Percentiles rank a stretch among this genome's conserved stretches.
phyloP scores from a whole-genome alignment of 2,113 vertebrate species.

The Dolichotis patagonum region DNA sequence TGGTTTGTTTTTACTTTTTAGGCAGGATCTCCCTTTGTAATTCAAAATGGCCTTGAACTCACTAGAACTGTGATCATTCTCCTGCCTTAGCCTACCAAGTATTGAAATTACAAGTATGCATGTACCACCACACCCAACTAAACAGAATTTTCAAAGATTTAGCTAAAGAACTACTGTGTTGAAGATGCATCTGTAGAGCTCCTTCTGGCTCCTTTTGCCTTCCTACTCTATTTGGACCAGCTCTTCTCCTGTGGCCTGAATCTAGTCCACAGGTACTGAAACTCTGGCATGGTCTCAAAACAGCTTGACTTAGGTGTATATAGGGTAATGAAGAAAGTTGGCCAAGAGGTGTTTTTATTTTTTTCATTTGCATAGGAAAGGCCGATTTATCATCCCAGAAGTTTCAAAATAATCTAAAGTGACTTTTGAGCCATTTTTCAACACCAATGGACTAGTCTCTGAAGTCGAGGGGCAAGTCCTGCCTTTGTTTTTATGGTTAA shows the following conservation, averaged over 20 bases:
- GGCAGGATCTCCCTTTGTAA: neutral
- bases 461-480: neutral
- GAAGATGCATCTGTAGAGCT: neutral
- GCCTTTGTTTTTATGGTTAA: neutral
- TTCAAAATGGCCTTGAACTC: neutral
- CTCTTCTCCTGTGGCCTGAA: neutral
- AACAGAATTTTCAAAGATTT: neutral
- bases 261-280: neutral
- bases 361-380: neutral
- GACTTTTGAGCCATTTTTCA: neutral
- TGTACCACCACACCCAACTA: neutral
- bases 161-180: neutral
- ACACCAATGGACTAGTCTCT: neutral
- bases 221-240: neutral
- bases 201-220: neutral
- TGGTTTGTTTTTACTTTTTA: neutral
- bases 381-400: neutral
- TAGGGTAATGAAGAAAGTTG: neutral
- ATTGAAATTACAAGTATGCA: neutral
- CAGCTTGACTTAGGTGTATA: neutral
- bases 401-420: neutral
- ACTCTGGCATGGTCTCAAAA: neutral
- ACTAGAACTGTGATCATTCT: neutral
- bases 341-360: constrained; percentile 20
- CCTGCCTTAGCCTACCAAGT: neutral